phyloP scores from a whole-genome alignment of 2,888 invertebrate genomes.

The Orchesella flavescens region DNA sequence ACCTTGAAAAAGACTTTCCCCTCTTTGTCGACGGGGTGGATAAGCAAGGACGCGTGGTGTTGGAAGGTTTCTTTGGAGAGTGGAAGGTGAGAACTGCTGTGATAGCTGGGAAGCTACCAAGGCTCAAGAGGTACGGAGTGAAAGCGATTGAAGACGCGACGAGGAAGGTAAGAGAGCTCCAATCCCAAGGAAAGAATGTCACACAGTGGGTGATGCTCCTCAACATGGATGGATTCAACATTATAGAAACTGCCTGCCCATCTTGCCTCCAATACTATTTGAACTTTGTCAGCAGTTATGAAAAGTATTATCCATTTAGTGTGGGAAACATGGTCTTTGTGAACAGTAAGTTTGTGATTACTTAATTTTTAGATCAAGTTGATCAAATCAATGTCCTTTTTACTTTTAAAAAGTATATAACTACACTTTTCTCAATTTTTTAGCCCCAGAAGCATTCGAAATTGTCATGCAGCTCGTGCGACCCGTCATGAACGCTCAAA shows the following conservation, averaged over 20 bases:
- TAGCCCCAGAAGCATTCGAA: slow-evolving; percentile 42
- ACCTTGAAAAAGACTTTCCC: slow-evolving; percentile 36
- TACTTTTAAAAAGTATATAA: no score
- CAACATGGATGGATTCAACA: slow-evolving; percentile 37
- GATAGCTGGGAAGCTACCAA: slow-evolving; percentile 21
- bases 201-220: slow-evolving; percentile 51
- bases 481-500: slow-evolving; percentile 45
- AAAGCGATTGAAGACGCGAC: slow-evolving; percentile 35
- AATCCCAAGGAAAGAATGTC: slow-evolving; percentile 32
- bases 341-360: slow-evolving; percentile 42
- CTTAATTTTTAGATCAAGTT: no score
- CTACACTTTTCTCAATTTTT: not conserved
- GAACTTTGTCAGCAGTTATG: slow-evolving; percentile 31
- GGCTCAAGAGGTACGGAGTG: slow-evolving; percentile 33
- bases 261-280: slow-evolving; percentile 31
- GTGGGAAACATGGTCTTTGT: slow-evolving; percentile 48
- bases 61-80: slow-evolving; percentile 37
- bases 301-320: slow-evolving; percentile 47
- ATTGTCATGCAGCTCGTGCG: slow-evolving; percentile 32
- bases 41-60: slow-evolving; percentile 18
- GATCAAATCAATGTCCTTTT: no score
- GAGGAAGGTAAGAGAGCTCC: slow-evolving; percentile 29
- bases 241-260: slow-evolving; percentile 23
- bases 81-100: slow-evolving; percentile 37
- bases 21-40: slow-evolving; percentile 47